Evolutionary conservation across 2,888 invertebrate species (phyloP), one percentile per base, ranked within the genome.

Genomic region (Dendrolimus pini): DNA sequence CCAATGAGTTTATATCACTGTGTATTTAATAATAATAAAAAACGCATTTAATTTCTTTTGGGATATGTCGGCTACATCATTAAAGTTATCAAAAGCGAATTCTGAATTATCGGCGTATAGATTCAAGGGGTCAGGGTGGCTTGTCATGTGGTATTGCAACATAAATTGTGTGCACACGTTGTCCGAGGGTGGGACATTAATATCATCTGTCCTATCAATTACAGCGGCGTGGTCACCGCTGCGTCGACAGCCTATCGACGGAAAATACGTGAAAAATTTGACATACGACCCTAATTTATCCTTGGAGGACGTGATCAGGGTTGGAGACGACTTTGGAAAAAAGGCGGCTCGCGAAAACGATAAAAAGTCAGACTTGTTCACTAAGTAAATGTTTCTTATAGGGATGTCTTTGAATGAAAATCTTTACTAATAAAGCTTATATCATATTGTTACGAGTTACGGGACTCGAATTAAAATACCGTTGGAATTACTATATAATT

Each of bases 131-230:
- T 47, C 30, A 41, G 56, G 14, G 7, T 14, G 53, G 57, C 54
- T 53, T 47, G 18, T 54, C 30, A 47, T 74, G 75, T 68, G 72
- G 79, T 80, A 82, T 83, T 78, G 78, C 75, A 74, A 78, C 78
- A 85, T 85, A 87, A 85, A 85, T 85, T 83, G 78, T 72, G 78
- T 69, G 71, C 83, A 83, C 83, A 77, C 81, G 78, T 76, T 80
- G 78, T 69, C 65, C 65, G 65, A 68, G 76, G 75, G 75, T 61
- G 69, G 72, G 75, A 77, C 82, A 83, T 85, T 85, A 85, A 85
- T 85, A 85, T 84, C 80, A 77, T 78, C 77, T 81, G 83, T 81
- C 83, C 85, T 82, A 86, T 87, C 85, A 86, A 87, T 86, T 86
- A 85, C 77, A 70, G 61, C 65, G 70, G 67, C 74, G 79, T 77